A percentile compares a stretch with the other conserved stretches of the same genome.
phyloP scores from a whole-genome alignment of 2,888 invertebrate genomes.

The Ophion ventricosus region DNA sequence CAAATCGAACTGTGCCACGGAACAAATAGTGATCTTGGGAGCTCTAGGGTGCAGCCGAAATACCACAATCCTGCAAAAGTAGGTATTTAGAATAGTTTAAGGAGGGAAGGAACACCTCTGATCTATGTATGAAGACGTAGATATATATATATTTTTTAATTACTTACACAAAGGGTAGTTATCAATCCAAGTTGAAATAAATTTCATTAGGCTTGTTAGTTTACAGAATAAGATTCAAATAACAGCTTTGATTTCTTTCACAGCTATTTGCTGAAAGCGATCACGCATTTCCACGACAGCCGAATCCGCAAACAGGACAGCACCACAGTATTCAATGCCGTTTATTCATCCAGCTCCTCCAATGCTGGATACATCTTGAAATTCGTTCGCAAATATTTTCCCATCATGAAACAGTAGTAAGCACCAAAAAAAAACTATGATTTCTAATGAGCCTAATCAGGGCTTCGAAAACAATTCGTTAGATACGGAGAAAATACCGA shows the following conservation, averaged over 20 bases:
- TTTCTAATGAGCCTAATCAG: neutral
- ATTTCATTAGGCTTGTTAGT: neutral
- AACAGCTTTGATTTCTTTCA: conserved; percentile 66
- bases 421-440: conserved; percentile 33
- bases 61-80: conserved; percentile 83
- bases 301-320: conserved; percentile 83
- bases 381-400: conserved; percentile 70
- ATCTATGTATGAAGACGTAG: neutral
- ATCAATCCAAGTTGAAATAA: neutral
- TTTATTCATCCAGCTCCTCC: conserved; percentile 75
- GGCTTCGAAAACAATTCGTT: neutral
- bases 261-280: conserved; percentile 84
- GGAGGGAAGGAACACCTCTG: neutral
- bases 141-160: conserved; percentile 2
- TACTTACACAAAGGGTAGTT: too few relatives aligned
- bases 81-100: conserved; percentile 44
- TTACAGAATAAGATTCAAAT: neutral
- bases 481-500: neutral
- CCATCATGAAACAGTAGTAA: conserved; percentile 72
- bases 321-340: conserved; percentile 77
- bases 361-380: conserved; percentile 78
- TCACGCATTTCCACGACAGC: conserved; percentile 78
- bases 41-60: conserved; percentile 85
- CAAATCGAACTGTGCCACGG: conserved; percentile 86
- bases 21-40: conserved; percentile 86